Base-by-base conservation (phyloP, 2,888 invertebrate species). In the Microctonus brassicae region DNA sequence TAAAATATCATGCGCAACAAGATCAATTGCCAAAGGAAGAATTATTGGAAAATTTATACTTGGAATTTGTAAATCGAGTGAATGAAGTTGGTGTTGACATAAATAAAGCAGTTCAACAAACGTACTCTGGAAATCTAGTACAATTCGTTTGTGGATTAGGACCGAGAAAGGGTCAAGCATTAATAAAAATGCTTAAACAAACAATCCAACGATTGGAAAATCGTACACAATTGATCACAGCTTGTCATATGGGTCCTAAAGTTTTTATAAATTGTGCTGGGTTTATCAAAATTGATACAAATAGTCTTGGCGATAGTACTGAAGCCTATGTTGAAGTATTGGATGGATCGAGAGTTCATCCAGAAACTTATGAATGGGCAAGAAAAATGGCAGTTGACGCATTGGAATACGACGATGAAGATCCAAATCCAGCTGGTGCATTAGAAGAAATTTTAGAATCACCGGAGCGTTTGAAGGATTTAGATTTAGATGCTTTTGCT, bases 311-410 rank as follows among this genome's bases (percentile, higher is more conserved):
- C 1, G 97, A 98, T 82, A 91, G 96, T 84, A 97, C 97, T 0
- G 97, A 98, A 83, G 95, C 96, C 0, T 98, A 97, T 82, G 96
- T 98, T 0, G 95, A 98, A 89, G 97, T 98, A 1, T 89, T 99
- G 66, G 99, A 99, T 84, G 98, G 98, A 0, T 98, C 99, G 0
- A 91, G 99, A 79, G 98, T 99, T 0, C 99, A 99, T 89, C 99
- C 99, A 0, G 99, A 99, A 89, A 97, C 98, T 0, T 99, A 99
- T 87, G 99, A 99, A 84, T 99, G 99, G 99, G 99, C 99, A 0
- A 90, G 99, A 52, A 99, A 99, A 89, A 99, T 99, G 99, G 99
- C 99, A 0, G 98, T 99, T 0, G 99, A 99, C 88, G 99, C 99
- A 0, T 89, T 99, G 60, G 99, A 99, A 82, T 98, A 98, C 81